phyloP scores from a whole-genome alignment of 2,113 vertebrate genomes.

The Aix galericulata region DNA sequence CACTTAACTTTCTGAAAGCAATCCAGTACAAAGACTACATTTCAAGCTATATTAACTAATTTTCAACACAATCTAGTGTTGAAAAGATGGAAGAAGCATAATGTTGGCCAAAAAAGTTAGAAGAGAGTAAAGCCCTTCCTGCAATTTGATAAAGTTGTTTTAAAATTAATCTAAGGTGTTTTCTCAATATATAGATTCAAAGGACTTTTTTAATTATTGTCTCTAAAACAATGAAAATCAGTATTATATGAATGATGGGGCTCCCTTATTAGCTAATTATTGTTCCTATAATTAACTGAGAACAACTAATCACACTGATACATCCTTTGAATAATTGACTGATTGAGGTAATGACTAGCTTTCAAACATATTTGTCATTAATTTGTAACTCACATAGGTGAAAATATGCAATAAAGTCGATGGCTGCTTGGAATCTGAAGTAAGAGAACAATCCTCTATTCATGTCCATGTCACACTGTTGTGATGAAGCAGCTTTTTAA shows the following conservation, averaged over 20 bases:
- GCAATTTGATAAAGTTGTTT: background rate
- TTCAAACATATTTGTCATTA: slow-evolving; percentile 17
- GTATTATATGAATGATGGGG: slow-evolving; percentile 2
- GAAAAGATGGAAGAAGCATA: background rate
- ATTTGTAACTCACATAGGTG: slow-evolving; percentile 42
- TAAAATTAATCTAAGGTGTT: background rate
- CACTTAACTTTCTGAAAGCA: background rate
- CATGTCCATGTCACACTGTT: background rate
- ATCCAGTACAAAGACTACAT: background rate
- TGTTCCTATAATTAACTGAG: slow-evolving; percentile 51
- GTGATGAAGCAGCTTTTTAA: slow-evolving; percentile 37
- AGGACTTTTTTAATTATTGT: background rate
- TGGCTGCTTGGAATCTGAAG: slow-evolving; percentile 14
- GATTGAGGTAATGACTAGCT: slow-evolving; percentile 49
- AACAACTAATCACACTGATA: slow-evolving; percentile 48
- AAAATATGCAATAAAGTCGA: background rate
- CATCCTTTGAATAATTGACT: slow-evolving; percentile 44
- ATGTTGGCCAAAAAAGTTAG: background rate
- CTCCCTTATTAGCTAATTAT: slow-evolving; percentile 40
- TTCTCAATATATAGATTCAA: background rate
- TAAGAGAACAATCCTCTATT: background rate
- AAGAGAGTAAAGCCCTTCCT: background rate
- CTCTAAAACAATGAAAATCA: slow-evolving; percentile 11
- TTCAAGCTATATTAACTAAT: slow-evolving; percentile 4
- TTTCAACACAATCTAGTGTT: background rate